Conservation (phyloP, 2,113 vertebrate genomes). For the Sapayoa aenigma region DNA sequence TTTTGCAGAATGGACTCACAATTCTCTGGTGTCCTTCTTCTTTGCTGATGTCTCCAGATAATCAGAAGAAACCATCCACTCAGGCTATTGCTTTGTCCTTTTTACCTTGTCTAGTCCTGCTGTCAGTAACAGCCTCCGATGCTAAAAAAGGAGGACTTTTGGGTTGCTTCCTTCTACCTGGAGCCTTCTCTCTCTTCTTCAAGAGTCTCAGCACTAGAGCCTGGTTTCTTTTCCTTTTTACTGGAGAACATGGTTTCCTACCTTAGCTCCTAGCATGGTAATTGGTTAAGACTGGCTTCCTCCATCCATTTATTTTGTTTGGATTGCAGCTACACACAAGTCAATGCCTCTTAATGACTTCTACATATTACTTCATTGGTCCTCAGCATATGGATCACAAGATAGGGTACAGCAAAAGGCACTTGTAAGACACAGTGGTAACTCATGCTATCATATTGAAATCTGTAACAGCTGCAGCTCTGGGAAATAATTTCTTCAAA, state of each 20-base stretch:
- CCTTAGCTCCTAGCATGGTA: neutral
- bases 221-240: neutral
- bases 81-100: neutral
- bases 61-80: neutral
- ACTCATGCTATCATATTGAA: neutral
- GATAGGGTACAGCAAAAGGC: too few species aligned
- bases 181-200: neutral
- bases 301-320: neutral
- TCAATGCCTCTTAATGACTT: neutral
- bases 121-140: neutral
- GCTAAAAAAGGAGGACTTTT: neutral
- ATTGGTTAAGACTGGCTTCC: neutral
- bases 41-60: neutral
- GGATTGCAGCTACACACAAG: neutral
- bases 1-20: fast-evolving
- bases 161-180: neutral
- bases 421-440: neutral
- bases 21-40: neutral
- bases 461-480: neutral
- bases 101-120: neutral
- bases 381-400: neutral
- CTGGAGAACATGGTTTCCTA: neutral
- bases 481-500: neutral
- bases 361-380: neutral
- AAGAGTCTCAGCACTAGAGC: neutral